phyloP scores from a whole-genome alignment of 2,888 invertebrate genomes.

The Apeira syringaria region DNA sequence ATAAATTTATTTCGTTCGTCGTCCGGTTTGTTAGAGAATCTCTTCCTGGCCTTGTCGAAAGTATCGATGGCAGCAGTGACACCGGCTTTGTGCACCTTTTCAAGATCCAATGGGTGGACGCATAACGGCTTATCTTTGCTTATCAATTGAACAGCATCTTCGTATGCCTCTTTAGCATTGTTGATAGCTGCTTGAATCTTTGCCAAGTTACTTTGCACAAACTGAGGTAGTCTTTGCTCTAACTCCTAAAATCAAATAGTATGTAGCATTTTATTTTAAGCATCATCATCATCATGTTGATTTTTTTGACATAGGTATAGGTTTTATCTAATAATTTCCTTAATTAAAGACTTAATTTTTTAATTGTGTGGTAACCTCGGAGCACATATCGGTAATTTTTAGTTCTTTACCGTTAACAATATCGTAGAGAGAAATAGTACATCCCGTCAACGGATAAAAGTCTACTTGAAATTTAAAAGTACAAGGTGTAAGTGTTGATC shows the following conservation, averaged over 20 bases:
- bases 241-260: slow-evolving; percentile 12
- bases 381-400: too few species aligned
- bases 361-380: too few species aligned
- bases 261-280: too few species aligned
- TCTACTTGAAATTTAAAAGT: too few species aligned
- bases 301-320: too few species aligned
- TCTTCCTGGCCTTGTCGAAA: slow-evolving; percentile 16
- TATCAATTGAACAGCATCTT: not conserved
- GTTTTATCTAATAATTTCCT: too few species aligned
- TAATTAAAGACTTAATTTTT: too few species aligned
- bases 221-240: slow-evolving; percentile 3
- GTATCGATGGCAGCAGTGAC: slow-evolving; percentile 1
- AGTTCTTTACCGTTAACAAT: too few species aligned
- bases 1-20: slow-evolving; percentile 9
- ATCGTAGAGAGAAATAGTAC: too few species aligned
- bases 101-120: slow-evolving; percentile 7
- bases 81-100: not conserved
- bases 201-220: slow-evolving; percentile 6
- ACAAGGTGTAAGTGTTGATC: too few species aligned
- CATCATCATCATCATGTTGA: too few species aligned
- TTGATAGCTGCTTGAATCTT: slow-evolving; percentile 5
- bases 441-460: too few species aligned
- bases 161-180: slow-evolving; percentile 7
- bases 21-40: slow-evolving; percentile 12
- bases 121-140: slow-evolving; percentile 6